Conservation (phyloP, 2,888 invertebrate genomes). For the Ctena decussata region DNA sequence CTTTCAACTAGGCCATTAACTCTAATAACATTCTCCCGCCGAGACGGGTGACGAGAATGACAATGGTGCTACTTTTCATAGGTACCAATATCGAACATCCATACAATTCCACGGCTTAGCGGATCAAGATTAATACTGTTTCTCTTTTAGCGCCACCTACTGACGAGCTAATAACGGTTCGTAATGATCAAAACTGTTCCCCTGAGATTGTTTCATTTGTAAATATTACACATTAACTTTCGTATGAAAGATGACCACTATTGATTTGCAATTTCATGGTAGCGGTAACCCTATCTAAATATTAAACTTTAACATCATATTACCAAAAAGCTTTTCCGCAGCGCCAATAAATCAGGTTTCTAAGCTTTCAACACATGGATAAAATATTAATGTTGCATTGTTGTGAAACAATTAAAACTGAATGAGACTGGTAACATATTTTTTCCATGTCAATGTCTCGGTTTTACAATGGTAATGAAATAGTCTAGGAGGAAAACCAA, state of each 20-base stretch:
- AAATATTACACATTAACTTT: constrained; percentile 11
- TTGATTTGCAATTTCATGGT: background rate
- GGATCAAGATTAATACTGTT: constrained; percentile 20
- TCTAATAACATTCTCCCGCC: constrained; percentile 41
- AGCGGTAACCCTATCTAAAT: constrained; percentile 8
- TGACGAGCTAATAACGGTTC: constrained; percentile 2
- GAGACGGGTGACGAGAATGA: background rate
- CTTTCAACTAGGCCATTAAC: constrained; percentile 53
- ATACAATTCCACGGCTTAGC: constrained; percentile 4
- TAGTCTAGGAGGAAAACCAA: background rate
- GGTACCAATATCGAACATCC: background rate
- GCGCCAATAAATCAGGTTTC: constrained; percentile 2
- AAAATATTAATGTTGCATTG: constrained; percentile 5
- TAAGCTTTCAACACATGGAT: background rate
- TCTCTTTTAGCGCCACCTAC: constrained; percentile 13
- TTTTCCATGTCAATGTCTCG: background rate
- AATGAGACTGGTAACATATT: background rate
- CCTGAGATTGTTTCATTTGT: constrained; percentile 6
- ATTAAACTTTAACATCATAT: constrained; percentile 11
- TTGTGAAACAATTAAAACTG: background rate
- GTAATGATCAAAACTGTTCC: constrained; percentile 5
- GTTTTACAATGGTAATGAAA: constrained; percentile 3
- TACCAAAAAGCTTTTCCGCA: constrained; percentile 8
- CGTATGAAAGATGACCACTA: constrained; percentile 33
- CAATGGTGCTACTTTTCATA: background rate